Conservation (phyloP, 2,113 vertebrate genomes). For the Cardinalis cardinalis region DNA sequence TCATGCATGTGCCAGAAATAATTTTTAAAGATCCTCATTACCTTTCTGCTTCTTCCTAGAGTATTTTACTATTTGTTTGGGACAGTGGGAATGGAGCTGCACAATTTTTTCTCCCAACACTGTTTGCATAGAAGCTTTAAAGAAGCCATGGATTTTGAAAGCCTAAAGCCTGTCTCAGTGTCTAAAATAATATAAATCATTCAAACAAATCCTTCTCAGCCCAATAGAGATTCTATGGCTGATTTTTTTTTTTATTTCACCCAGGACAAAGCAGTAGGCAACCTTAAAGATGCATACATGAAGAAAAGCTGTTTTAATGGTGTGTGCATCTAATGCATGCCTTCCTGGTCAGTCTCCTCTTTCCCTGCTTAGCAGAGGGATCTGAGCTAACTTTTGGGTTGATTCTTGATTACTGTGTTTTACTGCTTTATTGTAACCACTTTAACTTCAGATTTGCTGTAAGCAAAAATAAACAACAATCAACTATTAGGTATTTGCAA, state of each 20-base stretch:
- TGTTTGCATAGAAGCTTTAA: slow-evolving; percentile 36
- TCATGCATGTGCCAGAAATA: slow-evolving; percentile 26
- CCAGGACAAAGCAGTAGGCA: slow-evolving; percentile 49
- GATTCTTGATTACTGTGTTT: slow-evolving; percentile 30
- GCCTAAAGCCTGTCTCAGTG: neutral
- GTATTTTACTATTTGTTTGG: slow-evolving; percentile 22
- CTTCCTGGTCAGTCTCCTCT: neutral
- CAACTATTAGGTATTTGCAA: slow-evolving; percentile 31
- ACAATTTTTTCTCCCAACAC: neutral
- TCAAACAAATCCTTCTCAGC: slow-evolving; percentile 40
- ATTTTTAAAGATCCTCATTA: slow-evolving; percentile 43
- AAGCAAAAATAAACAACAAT: slow-evolving; percentile 8
- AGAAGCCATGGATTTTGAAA: slow-evolving; percentile 46
- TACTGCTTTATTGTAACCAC: slow-evolving; percentile 34
- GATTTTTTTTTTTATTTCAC: slow-evolving; percentile 1
- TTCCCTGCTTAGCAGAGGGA: neutral
- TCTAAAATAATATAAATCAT: slow-evolving; percentile 49
- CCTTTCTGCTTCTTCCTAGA: slow-evolving; percentile 16
- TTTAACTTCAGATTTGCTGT: neutral
- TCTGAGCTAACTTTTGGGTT: slow-evolving; percentile 14
- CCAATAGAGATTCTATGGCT: neutral
- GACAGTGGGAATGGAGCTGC: neutral
- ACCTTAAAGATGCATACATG: slow-evolving; percentile 22
- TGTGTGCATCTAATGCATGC: slow-evolving; percentile 27
- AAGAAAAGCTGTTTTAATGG: slow-evolving; percentile 54